Conservation (phyloP, 1,140 invertebrate species). For the Bombus sibiricus region DNA sequence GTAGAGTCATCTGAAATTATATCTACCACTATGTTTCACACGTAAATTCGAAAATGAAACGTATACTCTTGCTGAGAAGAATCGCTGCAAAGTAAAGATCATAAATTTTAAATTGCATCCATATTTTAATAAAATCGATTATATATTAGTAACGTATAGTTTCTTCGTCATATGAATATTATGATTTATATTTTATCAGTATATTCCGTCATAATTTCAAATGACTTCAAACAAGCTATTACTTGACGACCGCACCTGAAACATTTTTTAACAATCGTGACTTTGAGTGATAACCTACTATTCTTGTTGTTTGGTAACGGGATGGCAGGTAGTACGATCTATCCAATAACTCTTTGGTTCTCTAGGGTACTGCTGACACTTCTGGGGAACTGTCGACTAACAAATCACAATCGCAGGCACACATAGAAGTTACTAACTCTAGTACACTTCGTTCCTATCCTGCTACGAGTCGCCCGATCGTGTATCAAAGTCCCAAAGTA, state of each 20-base stretch:
- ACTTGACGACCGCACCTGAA: neutral
- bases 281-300: neutral
- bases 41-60: neutral
- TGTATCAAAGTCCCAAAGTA: slow-evolving; percentile 78
- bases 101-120: no score
- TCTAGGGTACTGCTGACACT: slow-evolving; percentile 80
- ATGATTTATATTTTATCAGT: no score
- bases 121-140: no score
- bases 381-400: slow-evolving; percentile 77
- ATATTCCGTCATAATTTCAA: neutral
- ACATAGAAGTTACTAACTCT: slow-evolving; percentile 74
- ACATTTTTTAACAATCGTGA: slow-evolving; percentile 16
- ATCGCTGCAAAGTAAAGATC: no score
- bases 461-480: slow-evolving; percentile 69
- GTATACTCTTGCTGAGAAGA: no score
- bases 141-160: no score
- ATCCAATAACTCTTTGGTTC: slow-evolving; percentile 72
- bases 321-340: slow-evolving; percentile 48
- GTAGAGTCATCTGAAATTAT: neutral
- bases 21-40: neutral
- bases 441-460: slow-evolving; percentile 58
- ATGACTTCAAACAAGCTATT: neutral
- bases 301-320: slow-evolving; percentile 59
- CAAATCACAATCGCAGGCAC: slow-evolving; percentile 72
- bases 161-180: no score